Percentiles rank a stretch among this genome's conserved stretches.
Evolutionary conservation across 2,113 vertebrate species (phyloP).

Genomic region (Microtus richardsoni): DNA sequence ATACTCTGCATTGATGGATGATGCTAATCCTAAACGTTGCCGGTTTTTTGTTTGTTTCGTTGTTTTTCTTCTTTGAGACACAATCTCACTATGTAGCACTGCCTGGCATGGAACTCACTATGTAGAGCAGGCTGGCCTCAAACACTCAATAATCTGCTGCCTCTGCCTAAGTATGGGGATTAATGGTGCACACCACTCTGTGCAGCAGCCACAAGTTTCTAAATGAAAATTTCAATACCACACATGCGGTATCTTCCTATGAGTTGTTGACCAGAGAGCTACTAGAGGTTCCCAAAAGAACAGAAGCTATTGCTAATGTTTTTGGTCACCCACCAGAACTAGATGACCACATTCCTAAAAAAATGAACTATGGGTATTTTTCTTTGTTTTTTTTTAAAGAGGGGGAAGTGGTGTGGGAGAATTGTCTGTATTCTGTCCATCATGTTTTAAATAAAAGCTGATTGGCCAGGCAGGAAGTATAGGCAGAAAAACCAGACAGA

Average conservation of each 20-base stretch:
- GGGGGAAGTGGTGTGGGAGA: too few relatives aligned
- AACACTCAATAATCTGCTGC: background rate
- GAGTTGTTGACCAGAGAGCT: background rate
- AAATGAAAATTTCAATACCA: background rate
- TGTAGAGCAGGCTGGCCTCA: background rate
- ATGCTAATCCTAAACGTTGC: rapidly evolving
- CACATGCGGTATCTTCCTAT: background rate
- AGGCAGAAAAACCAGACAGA: too few relatives aligned
- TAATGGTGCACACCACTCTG: background rate
- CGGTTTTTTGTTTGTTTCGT: background rate
- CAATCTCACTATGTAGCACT: background rate
- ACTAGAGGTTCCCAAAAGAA: background rate
- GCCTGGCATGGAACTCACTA: background rate
- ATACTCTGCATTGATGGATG: background rate
- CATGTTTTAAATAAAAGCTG: too few relatives aligned
- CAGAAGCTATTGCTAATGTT: background rate
- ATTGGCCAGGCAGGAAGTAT: too few relatives aligned
- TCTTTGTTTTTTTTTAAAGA: too few relatives aligned
- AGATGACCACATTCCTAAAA: too few relatives aligned
- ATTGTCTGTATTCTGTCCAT: too few relatives aligned
- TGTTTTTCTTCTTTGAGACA: background rate
- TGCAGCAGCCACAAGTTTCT: background rate
- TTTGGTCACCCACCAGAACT: background rate
- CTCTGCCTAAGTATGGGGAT: background rate
- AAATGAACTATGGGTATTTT: too few relatives aligned